Base-by-base conservation (phyloP, 2,797 vertebrate species). In the Gouania willdenowi region DNA sequence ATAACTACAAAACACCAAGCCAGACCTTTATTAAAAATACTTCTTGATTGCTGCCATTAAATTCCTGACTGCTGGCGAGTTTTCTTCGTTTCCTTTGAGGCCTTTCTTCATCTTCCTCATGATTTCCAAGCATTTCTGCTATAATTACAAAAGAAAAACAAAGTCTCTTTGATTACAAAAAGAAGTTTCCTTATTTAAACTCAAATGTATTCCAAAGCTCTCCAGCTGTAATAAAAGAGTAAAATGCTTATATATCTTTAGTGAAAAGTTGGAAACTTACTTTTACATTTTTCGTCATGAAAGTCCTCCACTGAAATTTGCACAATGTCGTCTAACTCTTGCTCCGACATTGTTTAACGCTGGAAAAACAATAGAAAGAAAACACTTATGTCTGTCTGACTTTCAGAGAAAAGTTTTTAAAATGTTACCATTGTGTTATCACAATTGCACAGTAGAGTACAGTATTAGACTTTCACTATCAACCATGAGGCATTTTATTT, bases 281-380 rank as follows among this genome's bases (percentile, higher is more conserved):
- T 94, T 84, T 92, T 75, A 29, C 91, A 92, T 21, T 90, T 91
- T 13, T 80, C 81, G 2, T 91, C 88, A 52, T 88, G 89, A 74
- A 98, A 83, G 63, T 98, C 96, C 46, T 93, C 95, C 26, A 99
- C 96, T 6, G 95, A 92, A 28, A 99, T 99, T 82, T 99, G 96
- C 35, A 99, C 95, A 60, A 98, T 97, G 36, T 99, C 94, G 44
- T 92, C 89, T 89, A 99, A 67, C 28, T 94, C 95, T 69, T 95
- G 92, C 65, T 93, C 94, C 32, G 96, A 92, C 96, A 99, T 99
- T 87, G 90, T 94, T 91, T 87, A 91, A 83, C 63, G 40, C 85
- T 86, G 68, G 30, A 58, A 59, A 30, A 12, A 60, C 8, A 45
- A 2, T n/a, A 41, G 2, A 0, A 23, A 21, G 5, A 16, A 29